These are phyloP conservation scores for Caenorhabditis zanzibari DNA, from an alignment of 2,888 invertebrate genomes.

Conservation along the genomic window DNA sequence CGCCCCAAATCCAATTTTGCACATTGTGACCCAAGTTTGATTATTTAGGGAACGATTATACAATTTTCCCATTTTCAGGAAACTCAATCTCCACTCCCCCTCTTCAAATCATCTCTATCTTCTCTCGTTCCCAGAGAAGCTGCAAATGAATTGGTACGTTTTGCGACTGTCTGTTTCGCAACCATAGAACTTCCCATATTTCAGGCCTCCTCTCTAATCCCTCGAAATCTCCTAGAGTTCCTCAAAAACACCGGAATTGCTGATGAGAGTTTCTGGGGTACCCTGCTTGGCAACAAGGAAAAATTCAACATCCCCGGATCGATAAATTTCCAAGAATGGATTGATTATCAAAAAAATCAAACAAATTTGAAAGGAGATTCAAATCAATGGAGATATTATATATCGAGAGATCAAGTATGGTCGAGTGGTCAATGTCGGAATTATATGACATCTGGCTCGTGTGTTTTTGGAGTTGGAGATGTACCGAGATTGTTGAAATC, in stretches of 20 bases:
- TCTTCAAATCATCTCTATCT: conserved; percentile 70
- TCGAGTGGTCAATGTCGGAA: conserved; percentile 15
- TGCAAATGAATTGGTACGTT: conserved; percentile 51
- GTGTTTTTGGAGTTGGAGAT: conserved; percentile 68
- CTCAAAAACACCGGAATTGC: conserved; percentile 62
- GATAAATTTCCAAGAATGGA: conserved; percentile 40
- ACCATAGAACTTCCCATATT: not conserved
- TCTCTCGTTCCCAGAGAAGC: conserved; percentile 64
- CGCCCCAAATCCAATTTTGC: no score
- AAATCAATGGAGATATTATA: conserved; percentile 43
- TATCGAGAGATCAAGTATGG: conserved; percentile 65
- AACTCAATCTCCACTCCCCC: conserved; percentile 56
- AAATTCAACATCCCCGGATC: conserved; percentile 54
- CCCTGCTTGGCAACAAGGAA: conserved; percentile 57
- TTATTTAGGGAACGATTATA: not conserved
- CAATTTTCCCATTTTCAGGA: conserved; percentile 38
- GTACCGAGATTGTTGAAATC: conserved; percentile 45
- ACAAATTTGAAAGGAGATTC: not conserved
- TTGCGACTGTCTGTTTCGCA: not conserved
- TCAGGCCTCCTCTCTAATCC: conserved; percentile 36
- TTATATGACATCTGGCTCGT: conserved; percentile 52
- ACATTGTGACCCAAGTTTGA: not conserved
- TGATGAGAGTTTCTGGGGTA: conserved; percentile 72
- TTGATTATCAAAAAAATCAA: not conserved
- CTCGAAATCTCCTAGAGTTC: conserved; percentile 57